Evolutionary conservation across 2,888 invertebrate species (phyloP).

Genomic region (Neria commutata): DNA sequence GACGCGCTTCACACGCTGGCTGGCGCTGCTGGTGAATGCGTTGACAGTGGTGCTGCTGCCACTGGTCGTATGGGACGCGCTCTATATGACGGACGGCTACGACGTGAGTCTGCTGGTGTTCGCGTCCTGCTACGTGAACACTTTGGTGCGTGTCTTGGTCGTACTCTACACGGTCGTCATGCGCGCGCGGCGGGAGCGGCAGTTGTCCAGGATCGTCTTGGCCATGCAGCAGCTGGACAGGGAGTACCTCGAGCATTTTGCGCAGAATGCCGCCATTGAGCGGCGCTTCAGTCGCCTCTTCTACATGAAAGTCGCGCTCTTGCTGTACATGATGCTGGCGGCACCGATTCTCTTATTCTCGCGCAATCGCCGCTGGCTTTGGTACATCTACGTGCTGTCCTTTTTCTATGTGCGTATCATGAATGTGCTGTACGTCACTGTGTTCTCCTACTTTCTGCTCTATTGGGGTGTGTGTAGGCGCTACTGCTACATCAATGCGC

Average conservation of each 20-base stretch:
- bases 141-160: background rate
- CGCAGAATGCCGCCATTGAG: too few relatives aligned
- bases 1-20: background rate
- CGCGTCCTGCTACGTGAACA: background rate
- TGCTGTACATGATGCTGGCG: too few relatives aligned
- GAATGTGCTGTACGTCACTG: background rate
- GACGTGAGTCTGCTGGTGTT: slow-evolving; percentile 7
- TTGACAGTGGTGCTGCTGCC: background rate
- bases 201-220: background rate
- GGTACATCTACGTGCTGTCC: too few relatives aligned
- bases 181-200: slow-evolving; percentile 4
- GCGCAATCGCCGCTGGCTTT: too few relatives aligned
- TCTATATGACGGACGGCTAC: background rate
- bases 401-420: too few relatives aligned
- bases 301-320: too few relatives aligned
- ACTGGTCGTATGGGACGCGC: background rate
- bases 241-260: background rate
- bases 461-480: background rate
- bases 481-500: background rate
- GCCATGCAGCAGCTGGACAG: background rate
- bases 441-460: background rate
- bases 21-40: background rate
- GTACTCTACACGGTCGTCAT: background rate
- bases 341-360: background rate
- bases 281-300: too few relatives aligned